Evolutionary conservation across 2,888 invertebrate species (phyloP).

Genomic region (Phyllotreta cruciferae): DNA sequence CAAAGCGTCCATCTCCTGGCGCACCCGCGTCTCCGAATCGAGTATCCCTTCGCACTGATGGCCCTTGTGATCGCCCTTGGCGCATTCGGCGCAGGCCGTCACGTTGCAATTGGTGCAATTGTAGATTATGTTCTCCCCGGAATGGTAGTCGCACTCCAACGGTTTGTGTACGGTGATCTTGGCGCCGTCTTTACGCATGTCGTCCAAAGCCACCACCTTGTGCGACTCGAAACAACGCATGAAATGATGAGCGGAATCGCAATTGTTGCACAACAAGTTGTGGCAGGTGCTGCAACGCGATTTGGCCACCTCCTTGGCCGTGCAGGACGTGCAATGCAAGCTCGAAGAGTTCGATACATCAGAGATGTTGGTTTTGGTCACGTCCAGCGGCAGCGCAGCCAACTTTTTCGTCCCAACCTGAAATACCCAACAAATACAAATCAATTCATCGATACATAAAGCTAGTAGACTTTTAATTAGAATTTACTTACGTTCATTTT

Average conservation of each 20-base stretch:
- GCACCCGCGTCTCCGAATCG: conserved; percentile 77
- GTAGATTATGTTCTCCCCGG: conserved; percentile 83
- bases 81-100: conserved; percentile 87
- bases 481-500: too few relatives aligned
- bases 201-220: conserved; percentile 87
- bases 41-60: conserved; percentile 85
- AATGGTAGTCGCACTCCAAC: conserved; percentile 82
- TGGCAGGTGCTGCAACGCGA: conserved; percentile 95
- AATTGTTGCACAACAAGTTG: conserved; percentile 91
- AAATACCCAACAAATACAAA: conserved; percentile 23
- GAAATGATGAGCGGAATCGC: conserved; percentile 94
- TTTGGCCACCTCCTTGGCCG: conserved; percentile 92
- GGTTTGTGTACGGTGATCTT: conserved; percentile 89
- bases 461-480: too few relatives aligned
- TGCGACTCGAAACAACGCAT: conserved; percentile 98
- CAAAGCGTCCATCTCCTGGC: conserved; percentile 77
- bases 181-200: conserved; percentile 77
- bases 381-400: conserved; percentile 82
- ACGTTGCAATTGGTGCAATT: conserved; percentile 89
- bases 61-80: conserved; percentile 82
- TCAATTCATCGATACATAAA: not conserved
- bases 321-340: conserved; percentile 90
- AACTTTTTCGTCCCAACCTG: conserved; percentile 79
- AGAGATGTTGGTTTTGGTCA: conserved; percentile 83
- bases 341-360: conserved; percentile 76